These are phyloP conservation scores for Synanthedon myopaeformis DNA, from an alignment of 2,888 invertebrate genomes.

Conservation along the genomic window DNA sequence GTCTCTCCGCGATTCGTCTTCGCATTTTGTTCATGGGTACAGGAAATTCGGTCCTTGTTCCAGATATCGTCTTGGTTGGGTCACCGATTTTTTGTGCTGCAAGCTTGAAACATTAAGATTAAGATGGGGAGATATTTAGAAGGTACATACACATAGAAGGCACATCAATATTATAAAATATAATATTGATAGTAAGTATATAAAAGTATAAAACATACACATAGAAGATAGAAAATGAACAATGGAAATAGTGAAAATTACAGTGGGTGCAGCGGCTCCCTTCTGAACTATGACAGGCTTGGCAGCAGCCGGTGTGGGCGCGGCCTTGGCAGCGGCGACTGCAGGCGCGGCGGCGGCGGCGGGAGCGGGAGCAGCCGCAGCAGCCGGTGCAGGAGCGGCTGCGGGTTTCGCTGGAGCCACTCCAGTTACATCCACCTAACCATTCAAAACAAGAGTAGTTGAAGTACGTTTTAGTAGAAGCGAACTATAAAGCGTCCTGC, in stretches of 20 bases:
- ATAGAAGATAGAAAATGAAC: too few relatives aligned
- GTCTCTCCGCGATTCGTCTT: conserved; percentile 88
- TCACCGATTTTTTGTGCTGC: conserved; percentile 75
- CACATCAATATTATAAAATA: conserved; percentile 23
- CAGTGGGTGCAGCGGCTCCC: conserved; percentile 19
- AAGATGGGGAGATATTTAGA: neutral
- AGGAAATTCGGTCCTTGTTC: conserved; percentile 90
- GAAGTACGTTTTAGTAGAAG: neutral
- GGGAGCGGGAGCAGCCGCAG: conserved; percentile 33
- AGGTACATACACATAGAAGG: neutral
- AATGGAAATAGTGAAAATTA: conserved; percentile 6
- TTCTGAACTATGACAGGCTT: conserved; percentile 8
- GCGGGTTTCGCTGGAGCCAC: conserved; percentile 47
- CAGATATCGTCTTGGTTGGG: conserved; percentile 84
- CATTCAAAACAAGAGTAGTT: neutral
- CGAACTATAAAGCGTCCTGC: too few relatives aligned
- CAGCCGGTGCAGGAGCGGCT: conserved; percentile 36
- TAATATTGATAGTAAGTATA: too few relatives aligned
- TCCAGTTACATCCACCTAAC: conserved; percentile 48
- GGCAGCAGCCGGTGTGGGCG: conserved; percentile 9
- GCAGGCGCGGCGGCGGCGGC: conserved; percentile 45
- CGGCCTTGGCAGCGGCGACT: conserved; percentile 64
- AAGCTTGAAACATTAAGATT: conserved; percentile 59
- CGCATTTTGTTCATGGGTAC: conserved; percentile 99
- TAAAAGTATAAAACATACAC: too few relatives aligned